phyloP scores from a whole-genome alignment of 1,140 invertebrate genomes.

The Drosophila carrolli region DNA sequence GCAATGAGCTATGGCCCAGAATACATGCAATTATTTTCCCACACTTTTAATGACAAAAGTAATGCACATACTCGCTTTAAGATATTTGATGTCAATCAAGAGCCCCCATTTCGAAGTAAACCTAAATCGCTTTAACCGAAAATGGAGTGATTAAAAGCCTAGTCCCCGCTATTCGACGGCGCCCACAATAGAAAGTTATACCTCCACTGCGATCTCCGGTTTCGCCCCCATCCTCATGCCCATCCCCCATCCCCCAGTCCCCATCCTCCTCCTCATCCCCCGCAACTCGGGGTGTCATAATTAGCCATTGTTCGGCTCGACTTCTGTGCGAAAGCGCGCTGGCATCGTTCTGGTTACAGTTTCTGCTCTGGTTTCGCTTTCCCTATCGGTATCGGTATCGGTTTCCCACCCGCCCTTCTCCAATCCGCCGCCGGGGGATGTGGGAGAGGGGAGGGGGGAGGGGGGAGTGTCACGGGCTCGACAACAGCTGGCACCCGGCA shows the following conservation, averaged over 20 bases:
- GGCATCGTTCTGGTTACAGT: slow-evolving; percentile 16
- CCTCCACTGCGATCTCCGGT: slow-evolving; percentile 14
- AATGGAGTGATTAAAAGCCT: slow-evolving; percentile 20
- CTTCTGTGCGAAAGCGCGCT: not conserved
- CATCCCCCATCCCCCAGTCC: not conserved
- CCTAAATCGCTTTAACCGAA: slow-evolving; percentile 6
- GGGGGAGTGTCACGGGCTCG: not conserved
- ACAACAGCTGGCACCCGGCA: slow-evolving; percentile 43
- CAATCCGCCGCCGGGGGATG: too few relatives aligned
- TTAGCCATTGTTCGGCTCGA: slow-evolving; percentile 37
- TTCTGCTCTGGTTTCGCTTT: slow-evolving; percentile 29
- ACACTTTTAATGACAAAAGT: too few relatives aligned
- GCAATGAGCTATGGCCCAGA: too few relatives aligned
- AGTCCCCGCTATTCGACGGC: not conserved
- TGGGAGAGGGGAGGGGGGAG: too few relatives aligned
- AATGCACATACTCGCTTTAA: too few relatives aligned
- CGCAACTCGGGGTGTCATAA: slow-evolving; percentile 18
- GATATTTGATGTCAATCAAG: not conserved
- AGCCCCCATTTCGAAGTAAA: not conserved
- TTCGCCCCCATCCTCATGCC: not conserved
- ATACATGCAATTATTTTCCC: too few relatives aligned
- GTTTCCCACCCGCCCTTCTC: not conserved
- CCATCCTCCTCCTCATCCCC: not conserved
- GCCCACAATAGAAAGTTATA: slow-evolving; percentile 4
- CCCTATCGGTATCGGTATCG: not conserved